Evolutionary conservation across 1,140 invertebrate species (phyloP).

Genomic region (Colletes latitarsis): DNA sequence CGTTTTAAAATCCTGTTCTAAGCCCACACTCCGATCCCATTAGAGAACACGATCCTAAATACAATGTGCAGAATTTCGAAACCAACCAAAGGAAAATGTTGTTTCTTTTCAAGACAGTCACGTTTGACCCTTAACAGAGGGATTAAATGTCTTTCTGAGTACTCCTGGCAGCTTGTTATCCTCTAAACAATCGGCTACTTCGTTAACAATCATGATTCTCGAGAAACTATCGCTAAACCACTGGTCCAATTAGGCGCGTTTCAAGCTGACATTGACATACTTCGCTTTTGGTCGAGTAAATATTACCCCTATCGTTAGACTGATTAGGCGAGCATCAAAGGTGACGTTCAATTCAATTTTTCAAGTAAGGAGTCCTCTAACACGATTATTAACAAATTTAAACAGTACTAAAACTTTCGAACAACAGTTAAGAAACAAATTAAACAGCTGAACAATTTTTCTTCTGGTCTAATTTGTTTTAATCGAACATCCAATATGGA

Average conservation of each 20-base stretch:
- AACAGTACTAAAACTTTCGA: no score
- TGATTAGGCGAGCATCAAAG: neutral
- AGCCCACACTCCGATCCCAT: neutral
- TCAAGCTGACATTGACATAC: neutral
- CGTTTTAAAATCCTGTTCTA: neutral
- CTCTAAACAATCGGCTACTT: neutral
- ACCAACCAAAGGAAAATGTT: neutral
- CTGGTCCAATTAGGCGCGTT: neutral
- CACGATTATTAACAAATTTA: no score
- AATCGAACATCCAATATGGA: no score
- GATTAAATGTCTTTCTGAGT: neutral
- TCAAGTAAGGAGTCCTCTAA: neutral
- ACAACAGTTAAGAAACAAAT: no score
- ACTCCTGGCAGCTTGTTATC: neutral
- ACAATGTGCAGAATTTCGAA: neutral
- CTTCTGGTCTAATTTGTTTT: no score
- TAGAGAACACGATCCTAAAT: neutral
- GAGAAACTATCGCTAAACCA: neutral
- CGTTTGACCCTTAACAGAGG: neutral
- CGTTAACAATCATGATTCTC: slow-evolving; percentile 13
- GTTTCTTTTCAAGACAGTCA: no score
- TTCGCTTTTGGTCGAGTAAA: neutral
- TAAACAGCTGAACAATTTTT: no score
- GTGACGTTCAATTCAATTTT: neutral
- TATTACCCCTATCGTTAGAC: neutral